These are phyloP conservation scores for Aurelia sp. DNA, from an alignment of 30 jellyfish, hydroid and myxozoan species.

Conservation along the genomic window DNA sequence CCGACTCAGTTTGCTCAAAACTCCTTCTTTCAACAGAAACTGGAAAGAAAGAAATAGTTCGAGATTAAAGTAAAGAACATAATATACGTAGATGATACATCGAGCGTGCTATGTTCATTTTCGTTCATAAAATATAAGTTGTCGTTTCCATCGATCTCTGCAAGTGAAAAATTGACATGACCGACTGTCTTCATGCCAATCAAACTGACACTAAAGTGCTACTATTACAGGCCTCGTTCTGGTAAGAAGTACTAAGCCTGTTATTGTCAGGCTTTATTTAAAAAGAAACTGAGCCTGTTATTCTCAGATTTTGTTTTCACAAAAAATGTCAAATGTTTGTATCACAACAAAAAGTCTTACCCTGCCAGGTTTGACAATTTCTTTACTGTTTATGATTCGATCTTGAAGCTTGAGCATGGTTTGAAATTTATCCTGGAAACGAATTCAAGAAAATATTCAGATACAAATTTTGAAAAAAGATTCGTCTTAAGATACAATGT, in stretches of 20 bases:
- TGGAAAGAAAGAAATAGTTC: constrained; percentile 15
- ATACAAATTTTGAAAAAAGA: neutral
- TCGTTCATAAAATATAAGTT: too few relatives aligned
- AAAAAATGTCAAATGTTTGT: neutral
- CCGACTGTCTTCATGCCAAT: too few relatives aligned
- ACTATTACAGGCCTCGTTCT: neutral
- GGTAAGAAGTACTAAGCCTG: neutral
- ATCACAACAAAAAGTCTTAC: constrained; percentile 30
- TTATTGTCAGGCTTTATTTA: neutral
- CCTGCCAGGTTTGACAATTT: constrained; percentile 96
- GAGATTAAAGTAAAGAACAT: too few relatives aligned
- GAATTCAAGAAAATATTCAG: neutral
- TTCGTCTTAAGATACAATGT: too few relatives aligned
- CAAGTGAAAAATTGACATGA: too few relatives aligned
- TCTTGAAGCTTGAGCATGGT: constrained; percentile 92
- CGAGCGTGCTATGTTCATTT: too few relatives aligned
- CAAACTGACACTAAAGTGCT: neutral
- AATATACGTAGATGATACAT: too few relatives aligned
- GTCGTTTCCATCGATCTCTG: too few relatives aligned
- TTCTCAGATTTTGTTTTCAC: neutral
- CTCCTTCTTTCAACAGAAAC: constrained; percentile 93
- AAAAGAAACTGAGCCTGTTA: too few relatives aligned
- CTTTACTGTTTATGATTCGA: constrained; percentile 83
- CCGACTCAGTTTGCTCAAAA: constrained; percentile 83
- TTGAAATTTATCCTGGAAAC: constrained; percentile 89